Percentiles rank a stretch among this genome's conserved stretches.
Conservation (phyloP, 2,797 vertebrate species). For the Oreortyx pictus region DNA sequence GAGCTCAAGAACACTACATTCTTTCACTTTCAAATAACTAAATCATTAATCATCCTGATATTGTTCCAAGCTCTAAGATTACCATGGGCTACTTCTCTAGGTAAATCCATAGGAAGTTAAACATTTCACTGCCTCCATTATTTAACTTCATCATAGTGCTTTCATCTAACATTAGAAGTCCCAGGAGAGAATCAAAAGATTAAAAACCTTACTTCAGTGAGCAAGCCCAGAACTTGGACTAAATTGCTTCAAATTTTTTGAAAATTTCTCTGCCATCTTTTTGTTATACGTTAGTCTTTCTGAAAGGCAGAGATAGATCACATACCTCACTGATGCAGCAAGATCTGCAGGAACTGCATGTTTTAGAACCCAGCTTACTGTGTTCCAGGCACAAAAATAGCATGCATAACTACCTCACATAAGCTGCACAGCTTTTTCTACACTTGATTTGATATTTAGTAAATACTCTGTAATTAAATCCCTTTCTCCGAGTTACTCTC, state of each 20-base stretch:
- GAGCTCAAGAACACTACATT: too few species aligned
- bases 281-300: accelerated
- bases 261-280: neutral
- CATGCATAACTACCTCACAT: neutral
- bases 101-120: neutral
- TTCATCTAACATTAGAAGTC: neutral
- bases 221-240: neutral
- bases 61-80: neutral
- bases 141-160: neutral
- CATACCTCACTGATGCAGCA: neutral
- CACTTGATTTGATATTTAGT: neutral
- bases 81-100: neutral
- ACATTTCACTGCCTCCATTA: neutral
- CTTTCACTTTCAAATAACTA: too few species aligned
- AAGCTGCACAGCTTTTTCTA: neutral
- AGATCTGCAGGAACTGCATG: neutral
- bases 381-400: neutral
- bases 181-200: neutral
- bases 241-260: neutral
- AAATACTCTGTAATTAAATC: neutral
- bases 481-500: neutral
- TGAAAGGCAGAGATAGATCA: neutral
- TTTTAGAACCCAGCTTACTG: neutral
- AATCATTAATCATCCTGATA: neutral
- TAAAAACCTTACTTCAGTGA: neutral